Percentiles rank a stretch among this genome's conserved stretches.
Conservation (phyloP, 2,113 vertebrate genomes). For the Prolemur simus region DNA sequence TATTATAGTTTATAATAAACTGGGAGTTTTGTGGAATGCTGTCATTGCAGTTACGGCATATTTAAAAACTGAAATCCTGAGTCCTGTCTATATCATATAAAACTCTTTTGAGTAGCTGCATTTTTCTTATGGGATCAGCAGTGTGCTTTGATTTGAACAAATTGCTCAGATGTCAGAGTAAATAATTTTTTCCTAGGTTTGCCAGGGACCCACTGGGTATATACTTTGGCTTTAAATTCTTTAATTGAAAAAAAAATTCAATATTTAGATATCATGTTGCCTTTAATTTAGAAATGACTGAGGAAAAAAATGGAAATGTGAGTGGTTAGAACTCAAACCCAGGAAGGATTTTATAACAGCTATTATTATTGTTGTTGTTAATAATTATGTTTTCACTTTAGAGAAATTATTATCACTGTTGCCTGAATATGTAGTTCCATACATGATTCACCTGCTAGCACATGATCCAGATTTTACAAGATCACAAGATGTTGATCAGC, state of each 20-base stretch:
- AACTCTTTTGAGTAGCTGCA: not conserved
- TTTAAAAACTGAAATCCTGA: constrained; percentile 1
- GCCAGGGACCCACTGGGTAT: not conserved
- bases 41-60: not conserved
- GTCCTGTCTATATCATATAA: not conserved
- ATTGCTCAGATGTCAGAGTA: not conserved
- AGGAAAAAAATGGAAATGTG: not conserved
- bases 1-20: not conserved
- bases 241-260: not conserved
- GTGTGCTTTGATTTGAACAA: not conserved
- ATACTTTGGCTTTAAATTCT: not conserved
- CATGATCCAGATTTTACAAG: constrained; percentile 99
- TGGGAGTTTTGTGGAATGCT: not conserved
- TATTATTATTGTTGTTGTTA: not conserved
- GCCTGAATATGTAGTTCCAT: constrained; percentile 98
- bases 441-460: constrained; percentile 97
- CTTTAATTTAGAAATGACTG: constrained; percentile 12
- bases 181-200: constrained; percentile 2
- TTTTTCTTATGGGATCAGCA: not conserved
- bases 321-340: not conserved
- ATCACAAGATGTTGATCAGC: constrained; percentile 97
- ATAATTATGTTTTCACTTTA: constrained; percentile 78
- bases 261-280: not conserved
- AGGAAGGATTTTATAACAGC: constrained; percentile 7
- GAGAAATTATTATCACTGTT: constrained; percentile 96